Evolutionary conservation across 1,140 invertebrate species (phyloP).

Genomic region (Drosophila persimilis): DNA sequence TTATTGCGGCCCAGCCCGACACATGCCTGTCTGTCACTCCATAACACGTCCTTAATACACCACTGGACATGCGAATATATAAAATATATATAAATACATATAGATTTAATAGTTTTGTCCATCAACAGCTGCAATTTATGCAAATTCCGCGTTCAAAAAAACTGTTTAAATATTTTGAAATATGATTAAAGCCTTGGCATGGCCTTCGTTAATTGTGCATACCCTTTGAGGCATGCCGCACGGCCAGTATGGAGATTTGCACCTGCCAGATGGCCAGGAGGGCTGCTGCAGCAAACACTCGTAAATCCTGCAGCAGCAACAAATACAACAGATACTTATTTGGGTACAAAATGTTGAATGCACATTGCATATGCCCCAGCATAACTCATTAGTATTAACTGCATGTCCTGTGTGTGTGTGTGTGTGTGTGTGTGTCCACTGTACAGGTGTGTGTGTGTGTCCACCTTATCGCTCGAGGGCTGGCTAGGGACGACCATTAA

Average conservation of each 20-base stretch:
- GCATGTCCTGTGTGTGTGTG: constrained; percentile 26
- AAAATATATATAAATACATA: constrained; percentile 19
- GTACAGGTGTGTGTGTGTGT: constrained; percentile 15
- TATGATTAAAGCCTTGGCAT: too few relatives aligned
- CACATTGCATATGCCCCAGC: constrained; percentile 50
- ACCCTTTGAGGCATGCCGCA: too few relatives aligned
- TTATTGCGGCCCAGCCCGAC: constrained; percentile 71
- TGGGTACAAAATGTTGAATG: constrained; percentile 42
- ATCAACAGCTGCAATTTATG: constrained; percentile 14
- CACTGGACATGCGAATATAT: neutral
- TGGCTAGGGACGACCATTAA: constrained; percentile 63
- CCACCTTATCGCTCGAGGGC: constrained; percentile 61
- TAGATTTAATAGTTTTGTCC: constrained; percentile 55
- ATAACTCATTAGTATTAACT: constrained; percentile 81
- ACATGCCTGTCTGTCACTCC: constrained; percentile 70
- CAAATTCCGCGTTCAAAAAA: constrained; percentile 8
- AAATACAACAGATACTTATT: constrained; percentile 29
- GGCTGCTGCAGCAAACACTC: neutral
- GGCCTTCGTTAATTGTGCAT: too few relatives aligned
- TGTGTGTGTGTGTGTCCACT: neutral
- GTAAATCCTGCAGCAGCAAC: constrained; percentile 4
- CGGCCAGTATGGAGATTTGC: too few relatives aligned
- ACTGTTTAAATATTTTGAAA: too few relatives aligned
- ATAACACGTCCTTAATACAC: constrained; percentile 33
- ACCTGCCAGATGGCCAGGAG: too few relatives aligned